Evolutionary conservation across 1,140 invertebrate species (phyloP), one percentile per base, ranked within the genome.

Genomic region (Aethina tumida): DNA sequence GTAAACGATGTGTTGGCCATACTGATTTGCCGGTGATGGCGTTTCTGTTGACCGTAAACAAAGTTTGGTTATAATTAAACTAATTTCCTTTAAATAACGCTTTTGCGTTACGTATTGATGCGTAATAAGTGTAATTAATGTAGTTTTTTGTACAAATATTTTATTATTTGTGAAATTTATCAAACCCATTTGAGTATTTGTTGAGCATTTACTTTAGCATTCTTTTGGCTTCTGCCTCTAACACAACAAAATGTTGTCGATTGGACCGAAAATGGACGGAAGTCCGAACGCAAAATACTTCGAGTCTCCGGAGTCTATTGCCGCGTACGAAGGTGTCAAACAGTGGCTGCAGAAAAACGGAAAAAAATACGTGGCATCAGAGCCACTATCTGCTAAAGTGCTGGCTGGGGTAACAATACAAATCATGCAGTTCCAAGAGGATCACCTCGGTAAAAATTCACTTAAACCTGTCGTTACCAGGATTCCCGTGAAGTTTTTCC

Each of bases 311-410:
- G 93, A 97, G 67, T 86, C 86, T 14, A 66, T 97, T 16, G 74
- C 82, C 36, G 80, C 86, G 45, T 85, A 97, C 46, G 93, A 97
- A 63, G 74, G 77, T 38, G 83, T 97, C 24, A 78, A 84, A 65
- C 79, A 87, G 63, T 97, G 94, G 94, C 70, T 97, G 22, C 78
- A 86, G 55, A 96, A 96, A 69, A 94, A 91, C 65, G 90, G 81
- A 61, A 97, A 96, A 74, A 97, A 96, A 86, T 84, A 86, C 66
- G 70, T 87, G 27, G 81, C 86, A 63, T 82, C 88, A 29, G 94
- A 98, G 66, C 89, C 90, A 44, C 86, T 91, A 21, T 97, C 88
- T 14, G 93, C 87, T 56, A 95, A 97, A 67, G 81, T 75, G 29
- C 67, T 98, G 54, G 75, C 89, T 6, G 75, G 79, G 47, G 66